Evolutionary conservation across 2,888 invertebrate genomes (phyloP), one percentile per base, ranked within the genome.

Genomic region (Callyntrura sp.): DNA sequence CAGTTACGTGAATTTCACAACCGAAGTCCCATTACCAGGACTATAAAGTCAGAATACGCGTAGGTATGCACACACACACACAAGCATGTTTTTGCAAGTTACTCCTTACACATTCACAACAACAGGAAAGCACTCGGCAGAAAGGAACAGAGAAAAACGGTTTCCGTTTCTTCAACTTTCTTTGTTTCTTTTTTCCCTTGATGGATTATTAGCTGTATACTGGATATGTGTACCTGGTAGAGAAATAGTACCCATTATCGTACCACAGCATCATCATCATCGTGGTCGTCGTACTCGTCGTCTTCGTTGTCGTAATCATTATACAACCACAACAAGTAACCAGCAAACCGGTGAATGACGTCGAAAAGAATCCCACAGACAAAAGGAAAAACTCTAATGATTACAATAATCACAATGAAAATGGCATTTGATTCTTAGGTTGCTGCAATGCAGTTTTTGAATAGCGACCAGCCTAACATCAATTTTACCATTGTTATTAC

Each of bases 81-180:
- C 11, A 45, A n/a, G n/a, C n/a, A n/a, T n/a, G n/a, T n/a, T n/a
- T n/a, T n/a, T n/a, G n/a, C n/a, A n/a, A n/a, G n/a, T n/a, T n/a
- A n/a, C n/a, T n/a, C n/a, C n/a, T n/a, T n/a, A n/a, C n/a, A n/a
- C n/a, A n/a, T n/a, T n/a, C n/a, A n/a, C n/a, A n/a, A n/a, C n/a
- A n/a, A n/a, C n/a, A n/a, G n/a, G n/a, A n/a, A n/a, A n/a, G n/a
- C n/a, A n/a, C n/a, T n/a, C n/a, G n/a, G n/a, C n/a, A n/a, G 5
- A 45, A 45, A 11, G n/a, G 14, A 55, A 55, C 55, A 55, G n/a
- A n/a, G n/a, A n/a, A 8, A 65, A 65, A 35, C 65, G 1, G 35
- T n/a, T 65, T 65, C 65, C 65, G 65, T 35, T 65, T 35, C 65
- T 65, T 65, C 65, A 28, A 35, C 65, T 65, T 35, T 65, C 65